Percentiles rank a stretch among this genome's conserved stretches.
phyloP scores from a whole-genome alignment of 2,113 vertebrate species.

The Plecturocebus donacophilus region DNA sequence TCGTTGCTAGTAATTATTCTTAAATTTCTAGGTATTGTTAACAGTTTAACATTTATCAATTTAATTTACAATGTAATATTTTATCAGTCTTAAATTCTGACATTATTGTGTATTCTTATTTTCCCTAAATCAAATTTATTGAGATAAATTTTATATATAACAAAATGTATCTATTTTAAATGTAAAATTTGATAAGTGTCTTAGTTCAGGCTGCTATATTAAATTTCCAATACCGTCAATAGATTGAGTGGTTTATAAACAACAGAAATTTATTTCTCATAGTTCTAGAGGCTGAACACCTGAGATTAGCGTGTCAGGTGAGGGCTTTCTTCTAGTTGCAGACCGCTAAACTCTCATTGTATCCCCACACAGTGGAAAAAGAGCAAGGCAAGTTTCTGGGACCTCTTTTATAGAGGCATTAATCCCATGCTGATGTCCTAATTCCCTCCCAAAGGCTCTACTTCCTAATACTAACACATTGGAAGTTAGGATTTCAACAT shows the following conservation, averaged over 20 bases:
- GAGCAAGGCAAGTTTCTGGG: background rate
- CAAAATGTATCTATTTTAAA: background rate
- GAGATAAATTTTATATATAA: background rate
- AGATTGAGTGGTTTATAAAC: background rate
- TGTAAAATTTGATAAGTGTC: background rate
- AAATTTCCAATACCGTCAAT: background rate
- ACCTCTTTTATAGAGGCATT: background rate
- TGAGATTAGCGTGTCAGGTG: background rate
- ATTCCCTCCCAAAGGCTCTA: background rate
- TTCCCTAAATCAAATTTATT: background rate
- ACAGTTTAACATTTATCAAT: too few species aligned
- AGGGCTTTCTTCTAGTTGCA: background rate
- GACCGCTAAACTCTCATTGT: background rate
- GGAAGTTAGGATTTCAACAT: background rate
- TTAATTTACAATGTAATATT: background rate
- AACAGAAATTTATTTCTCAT: background rate
- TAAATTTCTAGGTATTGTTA: background rate
- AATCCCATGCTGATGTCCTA: background rate
- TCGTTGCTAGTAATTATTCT: background rate
- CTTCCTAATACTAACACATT: background rate
- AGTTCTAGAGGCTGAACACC: background rate
- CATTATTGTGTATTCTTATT: background rate
- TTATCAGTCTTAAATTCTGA: background rate
- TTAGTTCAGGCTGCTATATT: background rate
- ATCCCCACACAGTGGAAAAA: background rate